Evolutionary conservation across 2,797 vertebrate species (phyloP).

Genomic region (Gobionotothen gibberifrons): DNA sequence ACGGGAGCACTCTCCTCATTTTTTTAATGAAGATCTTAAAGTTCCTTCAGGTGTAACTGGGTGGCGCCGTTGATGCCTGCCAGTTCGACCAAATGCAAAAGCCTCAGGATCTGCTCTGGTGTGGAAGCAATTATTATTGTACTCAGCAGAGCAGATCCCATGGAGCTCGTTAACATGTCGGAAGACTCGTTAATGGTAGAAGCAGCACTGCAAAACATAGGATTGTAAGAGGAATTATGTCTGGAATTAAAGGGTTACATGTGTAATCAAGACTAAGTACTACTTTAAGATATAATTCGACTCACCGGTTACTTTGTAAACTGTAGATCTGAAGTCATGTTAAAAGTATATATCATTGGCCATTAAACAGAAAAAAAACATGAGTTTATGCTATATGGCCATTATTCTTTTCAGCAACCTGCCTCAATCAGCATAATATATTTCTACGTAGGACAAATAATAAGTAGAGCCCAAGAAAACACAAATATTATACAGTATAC

Average conservation of each 20-base stretch:
- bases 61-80: slow-evolving; percentile 48
- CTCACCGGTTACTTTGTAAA: neutral
- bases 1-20: slow-evolving; percentile 66
- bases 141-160: slow-evolving; percentile 44
- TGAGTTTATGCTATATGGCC: neutral
- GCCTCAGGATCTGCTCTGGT: slow-evolving; percentile 49
- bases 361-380: too few species aligned
- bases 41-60: slow-evolving; percentile 64
- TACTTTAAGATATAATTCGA: slow-evolving; percentile 8
- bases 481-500: neutral
- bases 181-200: slow-evolving; percentile 37
- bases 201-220: slow-evolving; percentile 17
- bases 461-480: too few species aligned
- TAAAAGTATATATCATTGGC: neutral
- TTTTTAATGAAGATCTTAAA: slow-evolving; percentile 79
- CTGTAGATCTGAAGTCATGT: neutral
- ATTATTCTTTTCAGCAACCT: neutral
- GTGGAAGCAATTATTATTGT: slow-evolving; percentile 63
- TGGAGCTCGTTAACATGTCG: slow-evolving; percentile 63
- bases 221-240: slow-evolving; percentile 25
- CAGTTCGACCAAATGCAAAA: slow-evolving; percentile 38
- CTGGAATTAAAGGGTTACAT: slow-evolving; percentile 7
- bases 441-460: too few species aligned
- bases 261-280: neutral
- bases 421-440: neutral